Evolutionary conservation across 2,113 vertebrate genomes (phyloP), one percentile per base, ranked within the genome.

Genomic region (Chloropsis hardwickii): DNA sequence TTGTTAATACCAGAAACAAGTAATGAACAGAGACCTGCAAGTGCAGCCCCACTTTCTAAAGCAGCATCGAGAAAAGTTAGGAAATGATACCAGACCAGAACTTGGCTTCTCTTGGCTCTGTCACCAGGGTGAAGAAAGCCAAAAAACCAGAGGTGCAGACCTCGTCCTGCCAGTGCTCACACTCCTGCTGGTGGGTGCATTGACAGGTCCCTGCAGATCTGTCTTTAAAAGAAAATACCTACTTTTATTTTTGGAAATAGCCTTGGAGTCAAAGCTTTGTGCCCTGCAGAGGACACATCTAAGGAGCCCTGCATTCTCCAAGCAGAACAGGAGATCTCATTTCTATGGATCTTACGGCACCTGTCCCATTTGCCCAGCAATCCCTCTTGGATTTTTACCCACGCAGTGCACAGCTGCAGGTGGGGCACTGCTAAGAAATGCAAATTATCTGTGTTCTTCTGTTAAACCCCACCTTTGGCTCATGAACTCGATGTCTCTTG

Each of bases 281-380:
- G 35, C 31, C 56, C 56, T 45, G 16, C 24, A 31, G 33, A 81
- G 61, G 48, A 44, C 37, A 37, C 15, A 22, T 9, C 31, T 9
- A 14, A 64, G 53, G 11, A 91, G 40, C 10, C 28, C 42, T 57
- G 45, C 57, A 6, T 21, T 56, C 39, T 64, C 17, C 39, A 17
- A 21, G 56, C 10, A 77, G 71, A 62, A 21, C 13, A 61, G n/a
- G 13, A 72, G 37, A 60, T 39, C 35, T 56, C 31, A 69, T 48
- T 53, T 9, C 35, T 25, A 0, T 11, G 53, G 18, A 14, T 27
- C 21, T n/a, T 6, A 2, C 2, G 17, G 14, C 10, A 1, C 7
- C 35, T 33, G 53, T 8, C 57, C 73, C 37, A 2, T n/a, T 5
- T 44, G 14, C 53, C 56, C 10, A 10, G 67, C 44, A 27, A 33